Evolutionary conservation across 2,888 invertebrate species (phyloP), one percentile per base, ranked within the genome.

Genomic region (Selenia dentaria): DNA sequence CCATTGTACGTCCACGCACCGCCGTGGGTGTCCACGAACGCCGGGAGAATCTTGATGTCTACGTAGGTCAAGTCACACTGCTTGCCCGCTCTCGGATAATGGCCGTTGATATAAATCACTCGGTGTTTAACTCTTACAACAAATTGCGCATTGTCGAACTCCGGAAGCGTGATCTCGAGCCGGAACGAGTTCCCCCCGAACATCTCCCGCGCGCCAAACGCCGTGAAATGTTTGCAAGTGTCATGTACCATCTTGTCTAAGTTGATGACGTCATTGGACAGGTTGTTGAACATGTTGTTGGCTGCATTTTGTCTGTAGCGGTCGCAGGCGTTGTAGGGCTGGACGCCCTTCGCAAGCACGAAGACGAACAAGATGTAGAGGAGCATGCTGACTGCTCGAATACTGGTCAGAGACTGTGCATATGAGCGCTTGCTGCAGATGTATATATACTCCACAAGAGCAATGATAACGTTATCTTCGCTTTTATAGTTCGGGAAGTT

Each of bases 211-310:
- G 51, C 40, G 6, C 45, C 14, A 31, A 32, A 43, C 13, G 44
- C 25, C 14, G 31, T 39, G 38, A 52, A 58, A 26, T 54, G 52
- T 32, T 52, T 49, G 41, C 60, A 60, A n/a, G 44, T 54, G 10
- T 45, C 48, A 14, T 35, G 27, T 0, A 56, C 29, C 11, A 49
- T 44, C 26, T 45, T 37, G 42, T 60, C 60, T 1, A 47, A 37
- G 28, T 31, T 12, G 6, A 51, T 51, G 31, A 58, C 29, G 5
- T 46, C 34, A n/a, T 48, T 47, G 28, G 56, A 41, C 11, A 59
- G 26, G 12, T 11, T 38, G 24, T 56, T 44, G 40, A 58, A 58
- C 12, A 34, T 13, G 22, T 18, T 37, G 6, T 34, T 36, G 2
- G 50, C 50, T 1, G 44, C 37, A 31, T 51, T 48, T 18, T 13